Percentiles rank a stretch among this genome's conserved stretches.
phyloP scores from a whole-genome alignment of 2,113 vertebrate genomes.

The Jaculus jaculus region DNA sequence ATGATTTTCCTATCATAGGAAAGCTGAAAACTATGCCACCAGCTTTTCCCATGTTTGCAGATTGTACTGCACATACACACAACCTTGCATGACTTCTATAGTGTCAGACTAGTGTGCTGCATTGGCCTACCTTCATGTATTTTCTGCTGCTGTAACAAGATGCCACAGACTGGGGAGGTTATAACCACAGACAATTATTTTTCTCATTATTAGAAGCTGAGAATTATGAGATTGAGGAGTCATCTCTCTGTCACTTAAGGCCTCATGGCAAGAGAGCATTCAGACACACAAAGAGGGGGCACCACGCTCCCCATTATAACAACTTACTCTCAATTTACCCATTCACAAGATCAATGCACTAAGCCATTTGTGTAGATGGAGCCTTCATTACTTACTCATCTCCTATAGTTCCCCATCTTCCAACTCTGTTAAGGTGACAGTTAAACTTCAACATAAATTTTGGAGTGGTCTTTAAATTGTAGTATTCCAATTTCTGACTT shows the following conservation, averaged over 20 bases:
- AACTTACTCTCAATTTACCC: background rate
- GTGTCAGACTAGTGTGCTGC: fast-evolving
- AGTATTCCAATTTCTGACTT: background rate
- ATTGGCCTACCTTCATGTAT: background rate
- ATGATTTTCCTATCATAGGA: background rate
- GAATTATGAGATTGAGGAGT: background rate
- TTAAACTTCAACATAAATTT: background rate
- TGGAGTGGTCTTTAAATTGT: background rate
- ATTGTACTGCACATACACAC: fast-evolving
- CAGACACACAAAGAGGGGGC: background rate
- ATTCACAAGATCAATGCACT: no score
- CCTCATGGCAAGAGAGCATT: background rate
- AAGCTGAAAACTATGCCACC: background rate
- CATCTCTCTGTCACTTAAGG: background rate
- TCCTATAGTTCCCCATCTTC: background rate
- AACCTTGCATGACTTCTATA: background rate
- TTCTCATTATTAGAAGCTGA: background rate
- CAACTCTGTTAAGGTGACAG: background rate
- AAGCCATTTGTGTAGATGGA: background rate
- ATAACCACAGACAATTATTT: background rate
- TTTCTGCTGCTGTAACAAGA: background rate
- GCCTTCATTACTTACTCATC: background rate
- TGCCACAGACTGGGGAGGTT: background rate
- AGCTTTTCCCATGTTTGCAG: background rate
- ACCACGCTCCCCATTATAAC: no score